These are phyloP conservation scores for Neoascia interrupta DNA, from an alignment of 2,888 invertebrate species.

Conservation along the genomic window DNA sequence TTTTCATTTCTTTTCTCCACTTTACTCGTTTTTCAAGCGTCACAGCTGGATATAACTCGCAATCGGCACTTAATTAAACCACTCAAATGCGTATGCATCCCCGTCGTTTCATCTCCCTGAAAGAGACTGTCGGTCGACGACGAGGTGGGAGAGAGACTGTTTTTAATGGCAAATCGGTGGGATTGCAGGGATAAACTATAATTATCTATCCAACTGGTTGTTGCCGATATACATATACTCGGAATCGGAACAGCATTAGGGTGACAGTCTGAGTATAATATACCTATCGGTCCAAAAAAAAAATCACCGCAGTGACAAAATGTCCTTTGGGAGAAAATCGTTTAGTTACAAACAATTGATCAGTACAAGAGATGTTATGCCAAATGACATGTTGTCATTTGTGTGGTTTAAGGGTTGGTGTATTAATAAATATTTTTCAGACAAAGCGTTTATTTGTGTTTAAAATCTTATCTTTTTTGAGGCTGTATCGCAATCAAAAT, in stretches of 20 bases:
- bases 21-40: slow-evolving; percentile 1
- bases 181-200: slow-evolving; percentile 7
- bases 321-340: slow-evolving; percentile 28
- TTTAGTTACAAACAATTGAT: slow-evolving; percentile 35
- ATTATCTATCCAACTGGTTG: slow-evolving; percentile 24
- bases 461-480: too few species aligned
- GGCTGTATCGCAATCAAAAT: too few species aligned
- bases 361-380: slow-evolving; percentile 6
- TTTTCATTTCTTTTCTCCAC: not conserved
- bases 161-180: not conserved
- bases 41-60: slow-evolving; percentile 67
- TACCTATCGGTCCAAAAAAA: not conserved
- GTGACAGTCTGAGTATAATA: slow-evolving; percentile 33
- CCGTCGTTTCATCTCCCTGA: slow-evolving; percentile 15
- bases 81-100: slow-evolving; percentile 61
- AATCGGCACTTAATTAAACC: slow-evolving; percentile 71
- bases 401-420: slow-evolving; percentile 6
- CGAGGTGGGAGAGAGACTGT: slow-evolving; percentile 8
- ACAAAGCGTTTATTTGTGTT: too few species aligned
- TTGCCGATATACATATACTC: too few species aligned
- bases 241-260: slow-evolving; percentile 1
- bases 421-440: too few species aligned
- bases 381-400: too few species aligned
- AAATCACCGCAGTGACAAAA: slow-evolving; percentile 2
- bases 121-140: not conserved